phyloP scores from a whole-genome alignment of 1,140 invertebrate species.

The Saccostrea echinata region DNA sequence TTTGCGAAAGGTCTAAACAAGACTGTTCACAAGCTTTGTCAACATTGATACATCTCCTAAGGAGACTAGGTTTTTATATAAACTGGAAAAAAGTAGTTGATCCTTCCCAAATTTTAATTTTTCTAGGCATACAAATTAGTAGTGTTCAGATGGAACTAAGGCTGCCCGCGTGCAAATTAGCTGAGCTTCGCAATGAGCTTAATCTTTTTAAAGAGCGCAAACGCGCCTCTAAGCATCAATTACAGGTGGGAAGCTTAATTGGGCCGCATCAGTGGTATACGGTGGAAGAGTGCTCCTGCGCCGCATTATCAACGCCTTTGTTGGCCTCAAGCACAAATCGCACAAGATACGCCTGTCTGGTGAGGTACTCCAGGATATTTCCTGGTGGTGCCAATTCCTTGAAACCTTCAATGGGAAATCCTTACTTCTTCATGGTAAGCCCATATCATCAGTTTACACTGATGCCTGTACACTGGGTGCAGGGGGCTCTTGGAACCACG shows the following conservation, averaged over 20 bases:
- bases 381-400: conserved; percentile 47
- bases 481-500: neutral
- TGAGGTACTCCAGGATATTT: conserved; percentile 33
- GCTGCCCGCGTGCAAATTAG: neutral
- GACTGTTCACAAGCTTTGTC: conserved; percentile 9
- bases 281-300: conserved; percentile 10
- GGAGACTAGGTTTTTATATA: conserved; percentile 22
- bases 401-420: conserved; percentile 51
- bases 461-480: conserved; percentile 43
- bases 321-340: neutral
- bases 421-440: neutral
- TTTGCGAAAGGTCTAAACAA: neutral
- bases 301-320: neutral
- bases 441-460: conserved; percentile 36
- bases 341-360: neutral
- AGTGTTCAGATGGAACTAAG: neutral
- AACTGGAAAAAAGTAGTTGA: conserved; percentile 37
- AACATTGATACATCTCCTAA: conserved; percentile 13
- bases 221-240: conserved; percentile 23
- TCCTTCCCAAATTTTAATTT: neutral
- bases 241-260: conserved; percentile 39
- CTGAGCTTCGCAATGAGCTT: neutral
- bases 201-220: neutral
- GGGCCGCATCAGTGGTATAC: conserved; percentile 35
- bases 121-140: conserved; percentile 45